Evolutionary conservation across 2,797 vertebrate genomes (phyloP), one percentile per base, ranked within the genome.

Genomic region (Protonibea diacanthus): DNA sequence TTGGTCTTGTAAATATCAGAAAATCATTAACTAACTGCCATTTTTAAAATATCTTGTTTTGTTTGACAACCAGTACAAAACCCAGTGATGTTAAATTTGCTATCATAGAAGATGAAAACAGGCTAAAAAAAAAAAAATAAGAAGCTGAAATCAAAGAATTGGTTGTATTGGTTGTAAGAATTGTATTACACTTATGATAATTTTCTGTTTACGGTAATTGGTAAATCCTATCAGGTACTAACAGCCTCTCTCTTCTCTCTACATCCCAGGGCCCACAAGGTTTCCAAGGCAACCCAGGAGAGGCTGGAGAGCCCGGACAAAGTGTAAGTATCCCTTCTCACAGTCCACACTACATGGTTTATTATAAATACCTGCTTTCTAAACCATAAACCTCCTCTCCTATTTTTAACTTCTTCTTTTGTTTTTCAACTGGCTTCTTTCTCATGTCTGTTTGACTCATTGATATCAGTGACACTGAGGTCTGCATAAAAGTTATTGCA

Each of bases 201-300:
- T n/a, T 42, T 59, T 13, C 20, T 59, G 18, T 59, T 59, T 38
- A 38, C 2, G 33, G 33, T 38, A 38, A 38, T 38, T 38, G 33
- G 33, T 38, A 9, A 38, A 38, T 9, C 33, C 8, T 38, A 8
- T 38, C 33, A 38, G 33, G 33, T 38, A 38, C 8, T 38, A 45
- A 64, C 23, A 3, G 3, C 51, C 12, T 63, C 25, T 72, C 27
- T 78, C 45, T 74, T 86, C 76, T 87, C 75, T 82, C 59, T 67
- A 18, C 88, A 72, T 85, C 90, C 10, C 86, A 99, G 98, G 98
- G 98, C 73, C 97, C 98, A 90, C 98, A 99, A 96, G 98, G 98
- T 95, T 99, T 99, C 95, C 98, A 98, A 96, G 98, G 98, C 90
- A 97, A 95, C 91, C 96, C 97, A 45, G 98, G 98, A 52, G 98